phyloP scores from a whole-genome alignment of 1,140 invertebrate genomes.

The Neuroterus valhalla region DNA sequence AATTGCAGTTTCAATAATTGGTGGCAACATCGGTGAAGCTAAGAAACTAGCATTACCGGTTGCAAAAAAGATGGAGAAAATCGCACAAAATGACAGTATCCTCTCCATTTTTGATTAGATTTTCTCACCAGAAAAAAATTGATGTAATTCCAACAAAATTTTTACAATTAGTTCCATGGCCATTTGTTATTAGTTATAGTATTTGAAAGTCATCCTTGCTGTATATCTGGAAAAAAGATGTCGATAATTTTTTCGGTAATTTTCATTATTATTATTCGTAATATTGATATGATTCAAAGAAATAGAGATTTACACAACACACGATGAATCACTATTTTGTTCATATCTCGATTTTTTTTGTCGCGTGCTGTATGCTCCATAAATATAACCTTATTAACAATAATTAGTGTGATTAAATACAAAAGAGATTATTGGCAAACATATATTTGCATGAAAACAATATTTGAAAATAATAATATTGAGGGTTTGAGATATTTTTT shows the following conservation, averaged over 20 bases:
- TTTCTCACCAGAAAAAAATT: background rate
- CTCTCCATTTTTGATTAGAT: background rate
- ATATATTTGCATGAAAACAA: too few species aligned
- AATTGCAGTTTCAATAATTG: slow-evolving; percentile 40
- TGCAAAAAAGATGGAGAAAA: background rate
- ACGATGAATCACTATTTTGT: too few species aligned
- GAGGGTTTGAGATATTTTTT: too few species aligned
- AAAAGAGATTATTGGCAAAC: too few species aligned
- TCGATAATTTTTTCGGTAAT: background rate
- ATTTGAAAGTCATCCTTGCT: background rate
- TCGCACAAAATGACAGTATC: background rate
- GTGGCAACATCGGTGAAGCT: slow-evolving; percentile 33
- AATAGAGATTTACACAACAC: too few species aligned
- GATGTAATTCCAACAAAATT: background rate
- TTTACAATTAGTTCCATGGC: background rate
- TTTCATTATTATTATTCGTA: background rate
- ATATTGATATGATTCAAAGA: background rate
- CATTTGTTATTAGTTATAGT: background rate
- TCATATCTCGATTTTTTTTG: too few species aligned
- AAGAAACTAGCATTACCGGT: background rate
- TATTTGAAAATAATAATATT: too few species aligned
- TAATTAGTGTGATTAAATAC: too few species aligned
- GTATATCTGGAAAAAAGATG: background rate
- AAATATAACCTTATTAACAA: too few species aligned
- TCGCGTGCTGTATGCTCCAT: too few species aligned